Evolutionary conservation across 2,888 invertebrate species (phyloP).

Genomic region (Acrocera orbiculus): DNA sequence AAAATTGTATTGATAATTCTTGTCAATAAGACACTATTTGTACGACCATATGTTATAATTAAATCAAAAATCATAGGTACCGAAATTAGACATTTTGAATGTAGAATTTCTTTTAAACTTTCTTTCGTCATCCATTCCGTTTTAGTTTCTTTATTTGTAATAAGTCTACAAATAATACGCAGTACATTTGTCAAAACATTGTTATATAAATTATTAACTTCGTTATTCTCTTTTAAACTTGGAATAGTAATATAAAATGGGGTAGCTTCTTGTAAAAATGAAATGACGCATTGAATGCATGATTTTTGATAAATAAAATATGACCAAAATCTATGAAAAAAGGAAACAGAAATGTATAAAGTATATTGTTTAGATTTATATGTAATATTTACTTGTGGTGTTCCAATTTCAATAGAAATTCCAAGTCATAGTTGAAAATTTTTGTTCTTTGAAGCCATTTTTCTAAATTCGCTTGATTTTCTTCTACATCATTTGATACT

Average conservation of each 20-base stretch:
- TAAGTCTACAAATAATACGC: slow-evolving; percentile 53
- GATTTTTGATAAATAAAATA: slow-evolving; percentile 45
- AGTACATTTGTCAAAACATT: slow-evolving; percentile 48
- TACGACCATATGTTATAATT: slow-evolving; percentile 52
- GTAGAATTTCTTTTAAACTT: slow-evolving; percentile 50
- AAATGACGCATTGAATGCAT: slow-evolving; percentile 45
- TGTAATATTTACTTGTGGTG: slow-evolving; percentile 40
- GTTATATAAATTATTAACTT: slow-evolving; percentile 35
- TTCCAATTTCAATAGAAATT: slow-evolving; percentile 46
- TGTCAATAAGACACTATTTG: slow-evolving; percentile 41
- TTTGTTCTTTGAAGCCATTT: slow-evolving; percentile 47
- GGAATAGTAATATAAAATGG: slow-evolving; percentile 45
- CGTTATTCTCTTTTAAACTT: slow-evolving; percentile 28
- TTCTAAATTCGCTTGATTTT: slow-evolving; percentile 44
- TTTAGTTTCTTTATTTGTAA: slow-evolving; percentile 61
- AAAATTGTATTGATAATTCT: slow-evolving; percentile 50
- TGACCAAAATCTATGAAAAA: slow-evolving; percentile 47
- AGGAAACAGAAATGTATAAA: background rate
- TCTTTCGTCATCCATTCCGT: slow-evolving; percentile 47
- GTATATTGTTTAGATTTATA: background rate
- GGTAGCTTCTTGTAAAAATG: slow-evolving; percentile 56
- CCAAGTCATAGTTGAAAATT: slow-evolving; percentile 45
- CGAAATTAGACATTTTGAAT: slow-evolving; percentile 66
- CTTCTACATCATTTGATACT: no score
- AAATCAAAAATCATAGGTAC: slow-evolving; percentile 66